Evolutionary conservation across 2,888 invertebrate genomes (phyloP).

Genomic region (Agriopis leucophaearia): DNA sequence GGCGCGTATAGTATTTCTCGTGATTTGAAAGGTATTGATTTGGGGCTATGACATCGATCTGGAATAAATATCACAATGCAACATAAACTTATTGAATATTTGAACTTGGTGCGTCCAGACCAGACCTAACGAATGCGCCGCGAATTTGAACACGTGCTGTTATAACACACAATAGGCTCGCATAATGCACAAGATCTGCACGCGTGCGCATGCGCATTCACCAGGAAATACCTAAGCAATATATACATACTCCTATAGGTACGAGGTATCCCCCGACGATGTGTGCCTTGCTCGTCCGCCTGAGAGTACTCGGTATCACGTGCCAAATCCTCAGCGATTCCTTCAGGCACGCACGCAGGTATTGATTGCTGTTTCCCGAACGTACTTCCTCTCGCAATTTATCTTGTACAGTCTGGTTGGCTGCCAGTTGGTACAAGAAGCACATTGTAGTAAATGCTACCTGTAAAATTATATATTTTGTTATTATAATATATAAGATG

Average conservation of each 20-base stretch:
- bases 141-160: too few relatives aligned
- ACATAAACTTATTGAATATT: too few relatives aligned
- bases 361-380: slow-evolving; percentile 64
- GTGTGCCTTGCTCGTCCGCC: slow-evolving; percentile 73
- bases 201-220: too few relatives aligned
- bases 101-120: too few relatives aligned
- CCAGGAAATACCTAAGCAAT: neutral
- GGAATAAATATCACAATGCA: slow-evolving; percentile 29
- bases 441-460: slow-evolving; percentile 72
- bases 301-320: slow-evolving; percentile 69
- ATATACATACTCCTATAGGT: slow-evolving; percentile 62
- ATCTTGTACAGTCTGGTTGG: slow-evolving; percentile 83
- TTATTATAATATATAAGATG: too few relatives aligned
- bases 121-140: too few relatives aligned
- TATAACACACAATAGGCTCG: too few relatives aligned
- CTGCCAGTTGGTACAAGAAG: slow-evolving; percentile 84
- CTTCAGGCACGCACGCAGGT: slow-evolving; percentile 88
- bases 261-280: slow-evolving; percentile 74
- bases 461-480: slow-evolving; percentile 54
- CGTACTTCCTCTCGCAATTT: slow-evolving; percentile 73
- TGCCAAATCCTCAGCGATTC: slow-evolving; percentile 84
- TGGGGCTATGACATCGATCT: slow-evolving; percentile 92
- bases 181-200: too few relatives aligned
- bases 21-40: slow-evolving; percentile 88
- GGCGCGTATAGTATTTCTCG: slow-evolving; percentile 85